Conservation (phyloP, 2,797 vertebrate species). For the Carcharodon carcharias region DNA sequence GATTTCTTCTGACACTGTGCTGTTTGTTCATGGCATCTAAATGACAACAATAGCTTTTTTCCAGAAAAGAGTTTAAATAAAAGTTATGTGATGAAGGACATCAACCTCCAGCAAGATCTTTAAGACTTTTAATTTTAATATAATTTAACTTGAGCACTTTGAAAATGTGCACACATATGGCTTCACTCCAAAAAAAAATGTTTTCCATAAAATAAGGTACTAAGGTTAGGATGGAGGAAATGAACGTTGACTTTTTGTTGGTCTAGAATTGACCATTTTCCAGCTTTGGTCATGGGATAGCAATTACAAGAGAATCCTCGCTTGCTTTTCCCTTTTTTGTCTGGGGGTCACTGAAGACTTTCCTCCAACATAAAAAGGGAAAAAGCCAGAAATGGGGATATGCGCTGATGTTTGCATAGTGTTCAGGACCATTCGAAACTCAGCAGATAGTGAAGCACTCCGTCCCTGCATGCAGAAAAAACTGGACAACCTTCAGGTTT, state of each 20-base stretch:
- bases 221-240: background rate
- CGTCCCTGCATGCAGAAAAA: no score
- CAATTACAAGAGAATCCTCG: background rate
- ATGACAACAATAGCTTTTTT: conserved; percentile 14
- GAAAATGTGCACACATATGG: background rate
- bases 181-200: background rate
- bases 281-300: background rate
- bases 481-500: no score
- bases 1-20: background rate
- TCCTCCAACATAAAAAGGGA: no score
- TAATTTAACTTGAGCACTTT: background rate
- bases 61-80: background rate
- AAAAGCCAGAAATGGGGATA: no score
- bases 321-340: background rate
- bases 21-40: background rate
- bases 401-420: no score
- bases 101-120: background rate
- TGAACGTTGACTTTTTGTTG: background rate
- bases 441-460: no score
- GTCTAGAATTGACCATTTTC: background rate
- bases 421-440: no score
- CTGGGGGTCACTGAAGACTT: background rate
- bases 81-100: background rate
- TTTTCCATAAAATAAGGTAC: background rate
- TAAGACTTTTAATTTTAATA: background rate